Evolutionary conservation across 2,113 vertebrate species (phyloP).

Genomic region (Illadopsis cleaveri): DNA sequence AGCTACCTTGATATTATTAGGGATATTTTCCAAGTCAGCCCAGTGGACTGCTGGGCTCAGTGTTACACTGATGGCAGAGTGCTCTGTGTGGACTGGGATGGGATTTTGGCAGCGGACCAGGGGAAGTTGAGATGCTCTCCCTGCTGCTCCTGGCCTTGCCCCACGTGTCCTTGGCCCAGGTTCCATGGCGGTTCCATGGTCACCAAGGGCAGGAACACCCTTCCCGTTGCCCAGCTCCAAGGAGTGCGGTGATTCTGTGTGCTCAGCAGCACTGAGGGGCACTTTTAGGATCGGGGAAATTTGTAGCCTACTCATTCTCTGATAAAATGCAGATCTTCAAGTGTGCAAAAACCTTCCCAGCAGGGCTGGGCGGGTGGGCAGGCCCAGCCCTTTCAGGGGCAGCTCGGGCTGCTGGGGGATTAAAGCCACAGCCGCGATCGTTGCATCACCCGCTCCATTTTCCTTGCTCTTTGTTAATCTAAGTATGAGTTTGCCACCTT

Average conservation of each 20-base stretch:
- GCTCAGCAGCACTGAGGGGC: neutral
- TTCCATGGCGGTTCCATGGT: rapidly evolving
- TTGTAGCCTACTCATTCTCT: neutral
- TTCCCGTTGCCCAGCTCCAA: rapidly evolving
- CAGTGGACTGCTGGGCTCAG: neutral
- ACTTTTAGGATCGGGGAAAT: neutral
- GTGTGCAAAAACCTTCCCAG: neutral
- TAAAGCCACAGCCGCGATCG: neutral
- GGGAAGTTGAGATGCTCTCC: neutral
- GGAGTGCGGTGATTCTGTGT: rapidly evolving
- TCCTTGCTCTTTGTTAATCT: neutral
- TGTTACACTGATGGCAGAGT: neutral
- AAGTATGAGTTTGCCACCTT: neutral
- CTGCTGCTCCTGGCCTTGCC: neutral
- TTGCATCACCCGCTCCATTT: neutral
- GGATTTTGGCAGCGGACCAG: neutral
- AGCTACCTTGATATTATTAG: conserved; percentile 42
- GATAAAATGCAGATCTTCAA: neutral
- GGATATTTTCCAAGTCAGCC: conserved; percentile 48
- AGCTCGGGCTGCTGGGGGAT: neutral
- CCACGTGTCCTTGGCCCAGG: neutral
- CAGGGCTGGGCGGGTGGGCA: neutral
- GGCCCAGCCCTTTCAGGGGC: neutral
- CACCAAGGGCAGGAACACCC: neutral
- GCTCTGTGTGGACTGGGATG: neutral